A percentile compares a stretch with the other conserved stretches of the same genome.
Conservation (phyloP, 2,888 invertebrate genomes). For the Charanyca ferruginea region DNA sequence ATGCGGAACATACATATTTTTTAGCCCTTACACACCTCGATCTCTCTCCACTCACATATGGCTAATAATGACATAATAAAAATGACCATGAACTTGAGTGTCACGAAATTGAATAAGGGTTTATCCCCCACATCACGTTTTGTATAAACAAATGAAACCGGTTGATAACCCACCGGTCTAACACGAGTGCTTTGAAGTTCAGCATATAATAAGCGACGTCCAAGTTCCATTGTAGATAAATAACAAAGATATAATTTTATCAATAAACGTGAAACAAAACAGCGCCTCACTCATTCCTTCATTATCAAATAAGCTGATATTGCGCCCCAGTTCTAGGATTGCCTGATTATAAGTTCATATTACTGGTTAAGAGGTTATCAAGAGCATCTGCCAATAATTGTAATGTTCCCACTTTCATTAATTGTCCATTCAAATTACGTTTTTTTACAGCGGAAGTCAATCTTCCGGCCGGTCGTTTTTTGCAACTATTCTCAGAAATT, state of each 20-base stretch:
- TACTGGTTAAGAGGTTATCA: constrained; percentile 53
- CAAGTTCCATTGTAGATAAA: constrained; percentile 45
- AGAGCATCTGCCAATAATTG: constrained; percentile 55
- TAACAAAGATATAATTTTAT: constrained; percentile 46
- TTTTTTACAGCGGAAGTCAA: constrained; percentile 67
- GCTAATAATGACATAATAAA: constrained; percentile 46
- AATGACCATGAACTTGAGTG: constrained; percentile 61
- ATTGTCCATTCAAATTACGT: constrained; percentile 52
- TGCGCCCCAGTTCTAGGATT: constrained; percentile 58
- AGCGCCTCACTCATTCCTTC: constrained; percentile 43
- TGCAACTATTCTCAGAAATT: constrained; percentile 55
- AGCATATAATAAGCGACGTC: constrained; percentile 12
- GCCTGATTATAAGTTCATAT: constrained; percentile 54
- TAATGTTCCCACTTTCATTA: constrained; percentile 55
- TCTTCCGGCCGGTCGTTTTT: constrained; percentile 67
- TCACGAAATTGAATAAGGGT: constrained; percentile 42
- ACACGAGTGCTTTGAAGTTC: constrained; percentile 36
- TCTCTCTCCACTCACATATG: constrained; percentile 21
- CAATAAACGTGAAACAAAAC: constrained; percentile 40
- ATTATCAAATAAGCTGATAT: constrained; percentile 52
- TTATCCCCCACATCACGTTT: constrained; percentile 14
- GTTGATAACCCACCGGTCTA: constrained; percentile 24
- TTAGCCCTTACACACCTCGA: constrained; percentile 44
- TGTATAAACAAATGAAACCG: constrained; percentile 31
- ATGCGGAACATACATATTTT: constrained; percentile 73